Conservation (phyloP, 2,888 invertebrate genomes). For the Cyaniris semiargus region DNA sequence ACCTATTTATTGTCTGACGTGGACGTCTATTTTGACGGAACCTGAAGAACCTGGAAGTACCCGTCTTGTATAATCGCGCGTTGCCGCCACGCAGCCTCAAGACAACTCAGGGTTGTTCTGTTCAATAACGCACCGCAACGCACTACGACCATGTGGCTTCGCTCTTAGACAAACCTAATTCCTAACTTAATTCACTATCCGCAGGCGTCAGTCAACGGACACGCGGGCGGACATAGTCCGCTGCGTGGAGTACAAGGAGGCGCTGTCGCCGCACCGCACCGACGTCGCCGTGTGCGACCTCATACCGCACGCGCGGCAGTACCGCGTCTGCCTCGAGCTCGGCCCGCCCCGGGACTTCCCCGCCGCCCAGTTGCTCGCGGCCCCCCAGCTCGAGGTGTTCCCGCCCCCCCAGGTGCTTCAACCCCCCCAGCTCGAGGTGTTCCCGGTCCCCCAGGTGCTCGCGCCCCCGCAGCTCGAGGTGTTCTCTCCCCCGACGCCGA, state of each 20-base stretch:
- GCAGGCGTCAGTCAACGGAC: constrained; percentile 62
- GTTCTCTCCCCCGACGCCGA: neutral
- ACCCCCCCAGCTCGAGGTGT: neutral
- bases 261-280: constrained; percentile 53
- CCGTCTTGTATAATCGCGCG: too few species aligned
- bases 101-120: too few species aligned
- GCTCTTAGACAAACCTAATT: neutral
- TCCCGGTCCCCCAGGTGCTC: neutral
- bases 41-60: too few species aligned
- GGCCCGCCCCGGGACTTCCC: constrained; percentile 50
- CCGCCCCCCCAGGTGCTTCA: constrained; percentile 40
- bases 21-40: too few species aligned
- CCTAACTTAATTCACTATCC: constrained; percentile 33
- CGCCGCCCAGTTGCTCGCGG: constrained; percentile 39
- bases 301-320: constrained; percentile 57
- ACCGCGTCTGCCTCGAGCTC: constrained; percentile 80
- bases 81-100: too few species aligned
- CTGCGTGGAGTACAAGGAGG: constrained; percentile 70
- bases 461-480: neutral
- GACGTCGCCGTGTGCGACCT: constrained; percentile 68
- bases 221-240: constrained; percentile 73
- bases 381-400: constrained; percentile 33
- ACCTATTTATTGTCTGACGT: too few species aligned
- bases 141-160: too few species aligned
- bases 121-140: too few species aligned